Evolutionary conservation across 1,140 invertebrate genomes (phyloP).

Genomic region (Brachionus plicatilis): DNA sequence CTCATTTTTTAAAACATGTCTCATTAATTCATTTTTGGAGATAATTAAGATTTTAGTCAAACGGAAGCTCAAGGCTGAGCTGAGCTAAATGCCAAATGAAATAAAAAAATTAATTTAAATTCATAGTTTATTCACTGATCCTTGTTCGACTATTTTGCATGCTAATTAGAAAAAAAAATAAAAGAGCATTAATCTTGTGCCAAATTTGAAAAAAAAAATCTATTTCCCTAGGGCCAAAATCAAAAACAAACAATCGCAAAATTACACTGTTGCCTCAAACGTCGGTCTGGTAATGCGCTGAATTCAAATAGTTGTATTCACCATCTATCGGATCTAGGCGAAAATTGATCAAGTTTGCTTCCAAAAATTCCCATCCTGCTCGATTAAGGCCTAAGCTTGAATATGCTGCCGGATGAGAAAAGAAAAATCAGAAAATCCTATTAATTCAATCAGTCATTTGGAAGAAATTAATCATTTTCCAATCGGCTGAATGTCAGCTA

Average conservation of each 20-base stretch:
- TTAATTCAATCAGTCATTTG: not conserved
- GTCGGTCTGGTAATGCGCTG: conserved; percentile 1
- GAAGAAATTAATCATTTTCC: not conserved
- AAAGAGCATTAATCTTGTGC: not conserved
- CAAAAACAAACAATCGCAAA: not conserved
- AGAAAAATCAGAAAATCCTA: not conserved
- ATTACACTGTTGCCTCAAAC: not conserved
- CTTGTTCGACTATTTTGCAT: not conserved
- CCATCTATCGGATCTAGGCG: not conserved
- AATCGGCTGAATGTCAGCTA: not conserved
- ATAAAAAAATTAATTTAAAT: not conserved
- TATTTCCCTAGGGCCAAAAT: not conserved
- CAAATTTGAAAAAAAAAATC: conserved; percentile 7
- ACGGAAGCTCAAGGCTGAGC: not conserved
- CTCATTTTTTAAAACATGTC: not conserved
- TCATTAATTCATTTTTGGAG: not conserved
- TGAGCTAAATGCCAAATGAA: not conserved
- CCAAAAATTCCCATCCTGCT: not conserved
- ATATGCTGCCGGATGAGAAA: not conserved
- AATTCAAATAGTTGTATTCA: conserved; percentile 21
- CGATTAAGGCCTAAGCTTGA: not conserved
- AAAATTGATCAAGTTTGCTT: not conserved
- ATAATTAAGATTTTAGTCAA: not conserved
- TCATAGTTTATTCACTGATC: not conserved
- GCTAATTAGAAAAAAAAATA: not conserved